Evolutionary conservation across 2,113 vertebrate species (phyloP).

Genomic region (Cyphomyrus discorhynchus): DNA sequence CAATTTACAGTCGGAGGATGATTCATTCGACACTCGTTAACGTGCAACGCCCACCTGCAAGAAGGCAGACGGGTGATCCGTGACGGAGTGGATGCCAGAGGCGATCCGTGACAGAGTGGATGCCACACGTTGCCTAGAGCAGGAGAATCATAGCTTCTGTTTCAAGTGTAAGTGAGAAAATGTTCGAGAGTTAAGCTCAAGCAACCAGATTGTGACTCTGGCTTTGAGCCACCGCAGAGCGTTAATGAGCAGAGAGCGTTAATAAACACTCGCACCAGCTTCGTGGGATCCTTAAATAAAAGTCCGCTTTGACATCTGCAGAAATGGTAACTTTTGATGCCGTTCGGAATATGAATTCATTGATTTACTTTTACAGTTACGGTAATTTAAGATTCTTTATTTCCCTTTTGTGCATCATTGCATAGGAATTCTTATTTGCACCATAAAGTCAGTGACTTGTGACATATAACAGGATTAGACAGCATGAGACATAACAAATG

Average conservation of each 20-base stretch:
- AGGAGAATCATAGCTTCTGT: neutral
- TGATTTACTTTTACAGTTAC: neutral
- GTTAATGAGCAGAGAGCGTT: neutral
- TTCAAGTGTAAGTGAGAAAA: neutral
- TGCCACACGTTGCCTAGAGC: neutral
- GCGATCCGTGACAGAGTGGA: neutral
- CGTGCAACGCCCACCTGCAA: neutral
- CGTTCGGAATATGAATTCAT: neutral
- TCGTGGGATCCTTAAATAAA: neutral
- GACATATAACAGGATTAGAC: neutral
- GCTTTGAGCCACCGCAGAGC: neutral
- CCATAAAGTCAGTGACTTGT: neutral
- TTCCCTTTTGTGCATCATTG: neutral
- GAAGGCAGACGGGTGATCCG: neutral
- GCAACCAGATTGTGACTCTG: neutral
- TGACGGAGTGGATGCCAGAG: neutral
- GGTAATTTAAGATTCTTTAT: neutral
- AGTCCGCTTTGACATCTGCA: neutral
- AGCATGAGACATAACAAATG: neutral
- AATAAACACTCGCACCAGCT: neutral
- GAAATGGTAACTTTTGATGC: neutral
- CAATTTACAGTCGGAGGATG: neutral
- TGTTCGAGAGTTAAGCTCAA: neutral
- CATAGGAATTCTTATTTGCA: neutral
- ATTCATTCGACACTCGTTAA: neutral